Conservation (phyloP, 2,797 vertebrate genomes). For the Phataginus tricuspis region DNA sequence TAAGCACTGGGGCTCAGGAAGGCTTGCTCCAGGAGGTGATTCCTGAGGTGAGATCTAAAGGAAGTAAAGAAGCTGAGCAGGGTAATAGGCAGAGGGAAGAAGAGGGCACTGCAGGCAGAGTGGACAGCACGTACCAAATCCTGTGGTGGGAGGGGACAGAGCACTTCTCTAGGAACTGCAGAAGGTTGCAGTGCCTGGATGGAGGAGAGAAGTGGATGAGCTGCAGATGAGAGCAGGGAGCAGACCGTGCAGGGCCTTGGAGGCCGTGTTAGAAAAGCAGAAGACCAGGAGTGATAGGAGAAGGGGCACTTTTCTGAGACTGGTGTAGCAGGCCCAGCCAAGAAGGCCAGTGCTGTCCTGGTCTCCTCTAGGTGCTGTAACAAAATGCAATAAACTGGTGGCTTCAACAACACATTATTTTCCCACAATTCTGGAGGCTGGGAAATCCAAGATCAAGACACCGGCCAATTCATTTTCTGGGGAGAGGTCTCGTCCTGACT, state of each 20-base stretch:
- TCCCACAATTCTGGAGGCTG: not conserved
- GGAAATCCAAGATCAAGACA: not conserved
- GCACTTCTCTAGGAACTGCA: not conserved
- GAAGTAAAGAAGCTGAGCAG: not conserved
- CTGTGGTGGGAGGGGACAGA: not conserved
- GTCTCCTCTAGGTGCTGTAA: not conserved
- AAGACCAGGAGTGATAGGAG: not conserved
- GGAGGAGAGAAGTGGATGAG: not conserved
- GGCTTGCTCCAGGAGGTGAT: not conserved
- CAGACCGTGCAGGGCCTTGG: too few species aligned
- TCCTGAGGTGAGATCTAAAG: not conserved
- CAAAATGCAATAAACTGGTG: too few species aligned
- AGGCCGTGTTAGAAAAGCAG: not conserved
- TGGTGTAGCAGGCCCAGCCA: not conserved
- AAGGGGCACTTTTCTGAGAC: not conserved
- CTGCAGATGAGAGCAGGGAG: not conserved
- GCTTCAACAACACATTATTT: not conserved
- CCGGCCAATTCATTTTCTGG: not conserved
- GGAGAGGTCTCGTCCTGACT: not conserved
- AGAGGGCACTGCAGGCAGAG: not conserved
- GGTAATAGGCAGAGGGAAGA: not conserved
- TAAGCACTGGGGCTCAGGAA: too few species aligned
- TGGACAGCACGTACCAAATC: accelerated
- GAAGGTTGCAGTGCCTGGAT: not conserved
- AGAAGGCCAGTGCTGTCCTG: not conserved